Conservation (phyloP, 1,140 invertebrate genomes). For the Drosophila aff. region DNA sequence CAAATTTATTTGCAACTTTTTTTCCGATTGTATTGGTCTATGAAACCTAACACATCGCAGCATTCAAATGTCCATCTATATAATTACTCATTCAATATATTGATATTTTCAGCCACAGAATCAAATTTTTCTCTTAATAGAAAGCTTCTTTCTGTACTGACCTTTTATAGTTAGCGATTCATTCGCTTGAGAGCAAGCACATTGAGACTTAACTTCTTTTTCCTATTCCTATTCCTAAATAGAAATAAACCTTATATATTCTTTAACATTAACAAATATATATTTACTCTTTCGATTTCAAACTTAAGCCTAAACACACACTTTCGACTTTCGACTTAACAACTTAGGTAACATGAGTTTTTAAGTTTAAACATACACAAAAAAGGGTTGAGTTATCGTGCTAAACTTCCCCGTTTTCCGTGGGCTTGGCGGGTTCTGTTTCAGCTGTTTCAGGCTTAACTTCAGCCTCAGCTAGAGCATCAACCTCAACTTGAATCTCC, state of each 20-base stretch:
- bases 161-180: neutral
- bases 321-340: conserved; percentile 24
- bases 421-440: conserved; percentile 11
- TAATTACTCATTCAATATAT: no score
- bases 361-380: conserved; percentile 23
- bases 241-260: neutral
- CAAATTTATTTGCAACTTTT: no score
- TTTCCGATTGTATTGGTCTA: no score
- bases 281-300: conserved; percentile 23
- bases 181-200: neutral
- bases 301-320: conserved; percentile 44
- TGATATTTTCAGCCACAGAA: no score
- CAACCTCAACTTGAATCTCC: conserved; percentile 8
- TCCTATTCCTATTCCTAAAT: no score
- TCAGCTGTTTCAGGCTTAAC: neutral
- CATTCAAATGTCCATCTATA: no score
- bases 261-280: conserved; percentile 26
- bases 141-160: no score
- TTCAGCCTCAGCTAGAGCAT: neutral
- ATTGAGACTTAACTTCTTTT: neutral
- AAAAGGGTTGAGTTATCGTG: neutral
- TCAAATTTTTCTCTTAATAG: no score
- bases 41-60: no score
- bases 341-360: conserved; percentile 35
- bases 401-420: conserved; percentile 47